These are phyloP conservation scores for Balaenoptera acutorostrata DNA, from an alignment of 2,113 vertebrate species.

Conservation along the genomic window DNA sequence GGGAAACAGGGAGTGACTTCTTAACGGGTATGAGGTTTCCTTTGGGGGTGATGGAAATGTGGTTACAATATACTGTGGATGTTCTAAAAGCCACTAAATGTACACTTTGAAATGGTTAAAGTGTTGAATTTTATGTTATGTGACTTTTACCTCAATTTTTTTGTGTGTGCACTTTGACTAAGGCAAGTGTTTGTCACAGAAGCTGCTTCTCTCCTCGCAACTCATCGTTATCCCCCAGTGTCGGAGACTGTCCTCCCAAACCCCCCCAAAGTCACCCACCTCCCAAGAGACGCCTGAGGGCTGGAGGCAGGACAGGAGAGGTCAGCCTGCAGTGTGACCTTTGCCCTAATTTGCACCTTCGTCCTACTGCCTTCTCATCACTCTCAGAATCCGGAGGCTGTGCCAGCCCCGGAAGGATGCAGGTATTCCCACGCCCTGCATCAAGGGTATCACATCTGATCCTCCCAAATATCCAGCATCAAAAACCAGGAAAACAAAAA, in stretches of 20 bases:
- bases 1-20: neutral
- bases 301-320: neutral
- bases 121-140: neutral
- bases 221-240: neutral
- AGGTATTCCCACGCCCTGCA: neutral
- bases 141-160: neutral
- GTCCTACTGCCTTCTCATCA: rapidly evolving
- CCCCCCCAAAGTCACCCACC: neutral
- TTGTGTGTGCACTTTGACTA: neutral
- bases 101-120: neutral
- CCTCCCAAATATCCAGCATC: neutral
- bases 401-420: neutral
- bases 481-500: neutral
- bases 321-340: neutral
- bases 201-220: neutral
- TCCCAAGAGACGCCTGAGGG: neutral
- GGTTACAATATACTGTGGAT: neutral
- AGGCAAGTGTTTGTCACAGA: neutral
- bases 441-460: rapidly evolving
- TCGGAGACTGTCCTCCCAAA: neutral
- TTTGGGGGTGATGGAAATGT: neutral
- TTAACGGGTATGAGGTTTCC: neutral
- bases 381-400: neutral
- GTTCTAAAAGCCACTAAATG: neutral
- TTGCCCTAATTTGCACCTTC: neutral